A percentile compares a stretch with the other conserved stretches of the same genome.
phyloP scores from a whole-genome alignment of 2,797 vertebrate genomes.

The Melanitta fusca region DNA sequence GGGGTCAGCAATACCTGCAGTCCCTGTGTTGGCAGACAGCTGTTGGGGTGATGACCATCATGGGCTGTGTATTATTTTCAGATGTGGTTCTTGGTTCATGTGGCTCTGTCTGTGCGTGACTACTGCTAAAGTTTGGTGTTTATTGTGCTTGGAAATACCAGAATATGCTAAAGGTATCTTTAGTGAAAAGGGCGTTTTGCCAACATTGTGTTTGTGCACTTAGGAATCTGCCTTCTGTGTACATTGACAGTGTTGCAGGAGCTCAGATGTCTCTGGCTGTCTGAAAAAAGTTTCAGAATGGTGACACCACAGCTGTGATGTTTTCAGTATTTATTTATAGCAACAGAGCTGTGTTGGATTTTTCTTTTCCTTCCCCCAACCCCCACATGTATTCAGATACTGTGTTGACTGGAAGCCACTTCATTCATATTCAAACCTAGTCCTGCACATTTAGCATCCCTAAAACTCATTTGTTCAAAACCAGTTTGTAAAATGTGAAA shows the following conservation, averaged over 20 bases:
- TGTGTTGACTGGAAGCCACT: background rate
- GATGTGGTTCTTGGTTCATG: accelerated
- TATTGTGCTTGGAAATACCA: background rate
- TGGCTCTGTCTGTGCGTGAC: background rate
- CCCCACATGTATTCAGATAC: background rate
- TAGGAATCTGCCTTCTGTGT: background rate
- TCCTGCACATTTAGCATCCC: background rate
- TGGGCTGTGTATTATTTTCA: accelerated
- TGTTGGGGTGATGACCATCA: accelerated
- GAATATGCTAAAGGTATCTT: background rate
- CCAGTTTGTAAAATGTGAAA: background rate
- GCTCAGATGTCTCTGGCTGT: background rate
- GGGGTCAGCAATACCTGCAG: background rate
- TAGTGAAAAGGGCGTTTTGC: background rate
- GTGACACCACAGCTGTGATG: background rate
- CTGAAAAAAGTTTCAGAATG: background rate
- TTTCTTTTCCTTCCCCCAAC: background rate
- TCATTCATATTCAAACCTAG: background rate
- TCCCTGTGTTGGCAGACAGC: background rate
- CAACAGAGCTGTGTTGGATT: background rate
- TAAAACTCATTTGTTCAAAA: background rate
- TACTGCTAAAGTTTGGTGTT: background rate
- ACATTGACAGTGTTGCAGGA: background rate
- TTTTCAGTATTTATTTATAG: background rate
- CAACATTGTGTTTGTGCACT: background rate